Base-by-base conservation (phyloP, 30 jellyfish, hydroid and myxozoan genomes). In the Phacellophora camtschatica region DNA sequence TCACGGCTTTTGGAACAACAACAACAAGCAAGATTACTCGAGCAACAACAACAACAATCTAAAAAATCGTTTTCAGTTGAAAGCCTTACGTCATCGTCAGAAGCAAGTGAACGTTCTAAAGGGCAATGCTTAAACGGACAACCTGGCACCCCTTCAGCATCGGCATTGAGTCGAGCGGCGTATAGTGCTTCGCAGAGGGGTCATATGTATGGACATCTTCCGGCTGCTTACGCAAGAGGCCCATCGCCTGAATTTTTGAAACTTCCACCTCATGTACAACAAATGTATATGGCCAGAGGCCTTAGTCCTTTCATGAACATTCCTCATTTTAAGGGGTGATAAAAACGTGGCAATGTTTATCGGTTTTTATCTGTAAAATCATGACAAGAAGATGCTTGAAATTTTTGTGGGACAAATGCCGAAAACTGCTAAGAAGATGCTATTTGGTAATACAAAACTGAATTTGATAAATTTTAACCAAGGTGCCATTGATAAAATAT, bases 1-100 rank as follows among this genome's bases (percentile, higher is more conserved):
- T 46, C 66, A 12, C 20, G 66, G 5, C 61, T 41, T 25, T 56
- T 77, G 27, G 66, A 37, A 49, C 74, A 78, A 19, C 90, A 77
- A 20, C 89, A 78, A 36, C 76, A 62, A 55, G 53, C 37, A 10
- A 32, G 59, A 54, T 24, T 48, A n/a, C 42, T 61, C 20, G 62
- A 23, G 35, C 74, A 78, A 32, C 77, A 74, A 34, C 90, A 78
- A 62, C 79, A 65, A 28, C 95, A 71, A 58, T 55, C 87, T 53
- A 69, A 80, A 55, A 89, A 82, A 56, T 89, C 97, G 45, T 89
- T 89, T 67, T 89, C 97, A 13, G 97, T 89, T 4, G 97, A 89
- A 81, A 89, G 97, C 59, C 65, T 89, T 18, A 89, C 97, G 56
- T 68, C 90, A 8, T 71, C 83, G 2, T 59, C 82, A 13, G 95